A percentile compares a stretch with the other conserved stretches of the same genome.
Evolutionary conservation across 2,797 vertebrate genomes (phyloP).

Genomic region (Ciconia nigra): DNA sequence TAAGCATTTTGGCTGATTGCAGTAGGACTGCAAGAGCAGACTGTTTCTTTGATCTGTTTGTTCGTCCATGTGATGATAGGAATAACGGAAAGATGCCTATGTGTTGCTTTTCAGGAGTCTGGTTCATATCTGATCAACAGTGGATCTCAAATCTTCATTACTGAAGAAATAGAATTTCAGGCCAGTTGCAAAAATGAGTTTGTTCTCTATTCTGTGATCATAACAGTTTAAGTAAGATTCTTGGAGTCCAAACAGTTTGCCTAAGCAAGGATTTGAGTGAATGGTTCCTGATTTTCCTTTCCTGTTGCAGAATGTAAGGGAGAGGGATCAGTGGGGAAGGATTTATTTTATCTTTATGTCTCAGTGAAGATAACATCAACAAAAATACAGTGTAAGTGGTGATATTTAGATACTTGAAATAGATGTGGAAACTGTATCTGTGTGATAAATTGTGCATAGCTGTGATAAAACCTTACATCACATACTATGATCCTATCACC

Average conservation of each 20-base stretch:
- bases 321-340: background rate
- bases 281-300: background rate
- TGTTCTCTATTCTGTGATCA: background rate
- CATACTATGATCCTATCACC: background rate
- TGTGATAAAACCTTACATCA: background rate
- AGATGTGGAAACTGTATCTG: background rate
- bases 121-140: background rate
- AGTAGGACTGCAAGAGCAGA: background rate
- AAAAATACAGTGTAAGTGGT: background rate
- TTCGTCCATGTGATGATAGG: accelerated
- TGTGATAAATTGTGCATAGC: background rate
- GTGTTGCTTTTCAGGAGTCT: background rate
- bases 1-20: background rate
- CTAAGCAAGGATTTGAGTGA: background rate
- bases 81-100: background rate
- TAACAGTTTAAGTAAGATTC: background rate
- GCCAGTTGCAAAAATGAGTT: background rate
- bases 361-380: background rate
- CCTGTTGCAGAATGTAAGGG: background rate
- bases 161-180: background rate
- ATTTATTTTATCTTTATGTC: background rate
- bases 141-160: background rate
- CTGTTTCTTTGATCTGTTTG: background rate
- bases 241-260: background rate
- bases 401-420: background rate